Evolutionary conservation across 2,113 vertebrate species (phyloP), one percentile per base, ranked within the genome.

Genomic region (Callaeas wilsoni): DNA sequence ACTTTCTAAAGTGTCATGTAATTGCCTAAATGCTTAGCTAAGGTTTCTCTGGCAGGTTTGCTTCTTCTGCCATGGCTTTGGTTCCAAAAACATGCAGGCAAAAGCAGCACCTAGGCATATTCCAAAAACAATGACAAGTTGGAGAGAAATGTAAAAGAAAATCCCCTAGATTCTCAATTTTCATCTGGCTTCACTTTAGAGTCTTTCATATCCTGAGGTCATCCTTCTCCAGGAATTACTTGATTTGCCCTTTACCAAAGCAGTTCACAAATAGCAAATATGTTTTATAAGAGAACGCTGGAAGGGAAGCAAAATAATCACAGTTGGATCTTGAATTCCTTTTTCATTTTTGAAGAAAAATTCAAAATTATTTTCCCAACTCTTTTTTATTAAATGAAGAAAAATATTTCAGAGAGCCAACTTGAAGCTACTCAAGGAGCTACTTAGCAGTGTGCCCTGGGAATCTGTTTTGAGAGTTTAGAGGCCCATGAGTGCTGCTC

Each of bases 201-300:
- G 60, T 62, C 67, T 80, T 95, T 86, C 82, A 90, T 88, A 90
- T 93, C 82, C 79, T 83, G 79, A 92, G 63, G 67, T 93, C 85
- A 76, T 85, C 70, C 70, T 88, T 93, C 90, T 74, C 53, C 12
- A 33, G 62, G 63, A 97, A 88, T 90, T 85, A 85, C 20, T 41
- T 46, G 53, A 80, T 14, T 93, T 83, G 59, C 55, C 50, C 37
- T 88, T 94, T 77, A 88, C 33, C 59, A 83, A 84, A 88, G 59
- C 33, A 85, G 26, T 76, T 93, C 86, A 83, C 70, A 83, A 92
- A 76, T 32, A 73, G 59, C 55, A 73, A 83, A 95, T 63, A 77
- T 65, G 82, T 97, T 93, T 93, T 91, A 90, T 88, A 92, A 92
- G 42, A 77, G 67, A 92, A 88, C 77, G 14, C n/a, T 92, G 71